Conservation (phyloP, 2,888 invertebrate genomes). For the Andricus curvator region DNA sequence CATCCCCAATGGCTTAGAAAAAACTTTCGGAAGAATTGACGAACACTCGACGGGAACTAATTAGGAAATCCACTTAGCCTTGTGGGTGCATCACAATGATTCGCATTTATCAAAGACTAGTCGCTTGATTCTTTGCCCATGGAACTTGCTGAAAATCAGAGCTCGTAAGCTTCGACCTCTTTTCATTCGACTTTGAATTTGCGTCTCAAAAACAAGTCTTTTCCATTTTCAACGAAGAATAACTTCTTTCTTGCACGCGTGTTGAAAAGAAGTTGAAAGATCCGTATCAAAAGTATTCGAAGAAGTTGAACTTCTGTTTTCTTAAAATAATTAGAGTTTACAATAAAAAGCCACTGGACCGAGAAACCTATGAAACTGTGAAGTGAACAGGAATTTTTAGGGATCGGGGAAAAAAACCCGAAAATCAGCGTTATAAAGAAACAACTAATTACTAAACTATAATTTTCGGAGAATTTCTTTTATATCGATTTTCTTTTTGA, state of each 20-base stretch:
- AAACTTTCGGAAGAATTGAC: slow-evolving; percentile 7
- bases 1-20: background rate
- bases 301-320: background rate
- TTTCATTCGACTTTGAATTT: slow-evolving; percentile 21
- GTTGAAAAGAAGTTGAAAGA: background rate
- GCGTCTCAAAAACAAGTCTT: slow-evolving; percentile 67
- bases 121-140: slow-evolving; percentile 52
- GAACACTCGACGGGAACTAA: slow-evolving; percentile 56
- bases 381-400: background rate
- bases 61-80: slow-evolving; percentile 68
- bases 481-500: no score
- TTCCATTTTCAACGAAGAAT: slow-evolving; percentile 63
- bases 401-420: no score
- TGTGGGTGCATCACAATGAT: slow-evolving; percentile 51
- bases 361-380: background rate
- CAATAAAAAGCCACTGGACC: background rate
- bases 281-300: background rate
- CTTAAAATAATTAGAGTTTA: background rate
- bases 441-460: no score
- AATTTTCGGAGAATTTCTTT: no score
- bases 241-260: background rate
- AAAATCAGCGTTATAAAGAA: no score
- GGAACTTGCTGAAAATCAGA: slow-evolving; percentile 54
- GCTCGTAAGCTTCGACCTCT: slow-evolving; percentile 9
- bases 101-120: slow-evolving; percentile 64